phyloP scores from a whole-genome alignment of 2,113 vertebrate species.

The Notarius quadriscutis region DNA sequence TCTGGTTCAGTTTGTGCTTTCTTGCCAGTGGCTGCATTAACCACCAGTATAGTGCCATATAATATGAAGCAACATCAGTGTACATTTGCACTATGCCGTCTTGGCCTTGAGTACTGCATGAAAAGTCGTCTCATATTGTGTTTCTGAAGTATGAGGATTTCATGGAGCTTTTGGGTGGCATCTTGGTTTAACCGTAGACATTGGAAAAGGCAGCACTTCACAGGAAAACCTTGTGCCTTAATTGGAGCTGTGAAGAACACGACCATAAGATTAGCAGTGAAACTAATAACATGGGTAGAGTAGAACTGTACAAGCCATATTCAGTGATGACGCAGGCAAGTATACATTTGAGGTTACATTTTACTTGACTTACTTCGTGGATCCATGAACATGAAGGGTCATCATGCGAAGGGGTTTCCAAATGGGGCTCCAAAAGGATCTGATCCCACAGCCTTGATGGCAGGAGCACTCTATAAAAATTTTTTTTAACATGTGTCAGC shows the following conservation, averaged over 20 bases:
- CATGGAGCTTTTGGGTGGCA: constrained; percentile 28
- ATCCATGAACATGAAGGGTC: constrained; percentile 4
- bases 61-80: constrained; percentile 19
- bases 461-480: constrained; percentile 43
- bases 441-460: constrained; percentile 46
- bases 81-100: not conserved
- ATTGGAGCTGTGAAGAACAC: not conserved
- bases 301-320: not conserved
- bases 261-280: not conserved
- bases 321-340: not conserved
- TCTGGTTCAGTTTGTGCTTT: constrained; percentile 44
- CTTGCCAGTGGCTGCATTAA: constrained; percentile 22
- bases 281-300: not conserved
- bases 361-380: constrained; percentile 29
- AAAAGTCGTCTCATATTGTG: not conserved
- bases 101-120: constrained; percentile 1
- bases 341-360: not conserved
- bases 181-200: constrained; percentile 35
- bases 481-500: not conserved
- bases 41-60: constrained; percentile 31
- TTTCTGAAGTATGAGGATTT: constrained; percentile 23
- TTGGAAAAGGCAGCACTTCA: constrained; percentile 30
- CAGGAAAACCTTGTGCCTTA: constrained; percentile 27
- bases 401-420: constrained; percentile 58
- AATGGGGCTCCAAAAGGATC: constrained; percentile 48